Evolutionary conservation across 23 tunicate species (phyloP).

Genomic region (Corella eumyota): DNA sequence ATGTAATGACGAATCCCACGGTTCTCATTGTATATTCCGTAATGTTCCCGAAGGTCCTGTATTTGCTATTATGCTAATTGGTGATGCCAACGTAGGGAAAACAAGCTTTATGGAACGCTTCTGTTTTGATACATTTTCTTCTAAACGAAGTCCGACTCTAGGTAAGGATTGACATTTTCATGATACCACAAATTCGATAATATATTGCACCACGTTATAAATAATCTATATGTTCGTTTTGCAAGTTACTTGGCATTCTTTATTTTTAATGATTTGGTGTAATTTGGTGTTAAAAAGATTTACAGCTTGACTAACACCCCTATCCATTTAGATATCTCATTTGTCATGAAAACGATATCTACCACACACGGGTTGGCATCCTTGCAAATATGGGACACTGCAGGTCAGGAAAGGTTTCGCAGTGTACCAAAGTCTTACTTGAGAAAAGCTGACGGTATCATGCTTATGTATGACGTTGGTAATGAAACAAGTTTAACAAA

Average conservation of each 20-base stretch:
- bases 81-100: conserved; percentile 40
- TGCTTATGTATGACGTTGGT: conserved; percentile 29
- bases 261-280: too few species aligned
- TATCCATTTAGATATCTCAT: conserved; percentile 8
- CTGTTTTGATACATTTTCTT: conserved; percentile 11
- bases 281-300: too few species aligned
- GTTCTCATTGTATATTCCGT: too few species aligned
- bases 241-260: not conserved
- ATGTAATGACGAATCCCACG: too few species aligned
- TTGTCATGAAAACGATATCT: conserved; percentile 1
- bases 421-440: conserved; percentile 15
- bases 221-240: too few species aligned
- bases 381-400: conserved; percentile 63
- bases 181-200: not conserved
- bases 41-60: too few species aligned
- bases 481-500: conserved; percentile 11
- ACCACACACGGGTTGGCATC: not conserved
- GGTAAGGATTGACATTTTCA: conserved; percentile 19
- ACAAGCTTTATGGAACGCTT: conserved; percentile 22
- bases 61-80: conserved; percentile 20
- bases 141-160: conserved; percentile 14
- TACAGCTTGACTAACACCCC: too few species aligned
- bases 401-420: conserved; percentile 39
- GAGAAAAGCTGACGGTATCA: conserved; percentile 28
- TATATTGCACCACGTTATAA: too few species aligned